Percentiles rank a stretch among this genome's conserved stretches.
phyloP scores from a whole-genome alignment of 2,797 vertebrate species.

The Aselliscus stoliczkanus region DNA sequence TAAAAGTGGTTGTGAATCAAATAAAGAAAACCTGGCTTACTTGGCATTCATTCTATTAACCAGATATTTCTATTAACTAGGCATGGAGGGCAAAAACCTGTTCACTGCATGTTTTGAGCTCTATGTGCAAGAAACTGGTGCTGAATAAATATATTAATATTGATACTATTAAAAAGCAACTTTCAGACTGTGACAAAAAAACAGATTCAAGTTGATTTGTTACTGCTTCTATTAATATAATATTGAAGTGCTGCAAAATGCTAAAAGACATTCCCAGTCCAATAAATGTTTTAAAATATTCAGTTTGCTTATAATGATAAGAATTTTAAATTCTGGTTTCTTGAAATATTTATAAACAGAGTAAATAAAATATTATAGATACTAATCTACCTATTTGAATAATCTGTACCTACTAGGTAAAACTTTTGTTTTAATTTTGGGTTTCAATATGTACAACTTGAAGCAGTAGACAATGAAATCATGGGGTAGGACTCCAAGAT shows the following conservation, averaged over 20 bases:
- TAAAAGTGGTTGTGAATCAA: slow-evolving; percentile 49
- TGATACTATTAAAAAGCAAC: background rate
- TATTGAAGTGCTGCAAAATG: background rate
- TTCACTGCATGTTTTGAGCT: slow-evolving; percentile 22
- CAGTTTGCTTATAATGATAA: background rate
- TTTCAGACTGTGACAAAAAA: background rate
- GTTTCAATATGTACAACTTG: background rate
- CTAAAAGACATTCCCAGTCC: background rate
- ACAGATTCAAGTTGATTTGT: background rate
- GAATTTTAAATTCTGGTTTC: slow-evolving; percentile 5
- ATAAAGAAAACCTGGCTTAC: background rate
- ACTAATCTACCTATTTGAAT: background rate
- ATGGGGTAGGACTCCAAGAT: background rate
- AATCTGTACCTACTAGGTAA: background rate
- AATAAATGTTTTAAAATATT: slow-evolving; percentile 3
- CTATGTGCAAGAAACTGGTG: background rate
- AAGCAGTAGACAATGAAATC: background rate
- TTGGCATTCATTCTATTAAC: slow-evolving; percentile 38
- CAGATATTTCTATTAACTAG: slow-evolving; percentile 13
- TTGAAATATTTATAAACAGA: background rate
- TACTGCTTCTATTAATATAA: background rate
- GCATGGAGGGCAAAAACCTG: background rate
- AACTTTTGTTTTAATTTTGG: background rate
- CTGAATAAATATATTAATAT: slow-evolving; percentile 1
- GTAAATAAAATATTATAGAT: background rate